Conservation (phyloP, 2,797 vertebrate genomes). For the Phalloptychus januarius region DNA sequence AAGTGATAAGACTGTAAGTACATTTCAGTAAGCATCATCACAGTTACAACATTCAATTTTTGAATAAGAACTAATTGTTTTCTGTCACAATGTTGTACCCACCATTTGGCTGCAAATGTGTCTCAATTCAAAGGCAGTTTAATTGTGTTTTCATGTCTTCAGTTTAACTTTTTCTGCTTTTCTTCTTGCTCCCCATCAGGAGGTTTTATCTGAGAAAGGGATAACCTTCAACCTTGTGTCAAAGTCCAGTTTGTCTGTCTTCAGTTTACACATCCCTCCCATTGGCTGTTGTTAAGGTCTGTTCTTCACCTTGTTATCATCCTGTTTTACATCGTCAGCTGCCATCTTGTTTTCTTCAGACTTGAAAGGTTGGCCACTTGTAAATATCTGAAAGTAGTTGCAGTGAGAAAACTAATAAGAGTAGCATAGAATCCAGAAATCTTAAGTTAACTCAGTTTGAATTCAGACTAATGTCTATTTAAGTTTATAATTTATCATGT, state of each 20-base stretch:
- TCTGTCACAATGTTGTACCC: background rate
- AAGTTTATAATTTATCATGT: background rate
- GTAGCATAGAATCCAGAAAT: background rate
- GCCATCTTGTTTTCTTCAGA: constrained; percentile 25
- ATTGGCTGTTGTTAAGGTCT: background rate
- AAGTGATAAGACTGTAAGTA: constrained; percentile 6
- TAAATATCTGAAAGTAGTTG: constrained; percentile 51
- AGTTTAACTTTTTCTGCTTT: background rate
- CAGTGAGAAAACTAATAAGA: constrained; percentile 1
- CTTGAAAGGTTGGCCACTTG: background rate
- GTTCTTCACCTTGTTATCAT: background rate
- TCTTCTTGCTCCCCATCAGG: background rate
- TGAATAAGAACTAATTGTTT: background rate
- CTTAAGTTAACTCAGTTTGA: background rate
- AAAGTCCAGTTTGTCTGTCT: background rate
- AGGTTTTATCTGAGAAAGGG: background rate
- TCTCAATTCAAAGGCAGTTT: background rate
- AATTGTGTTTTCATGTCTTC: background rate
- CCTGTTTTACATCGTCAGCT: background rate
- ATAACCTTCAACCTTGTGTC: background rate
- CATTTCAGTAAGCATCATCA: background rate
- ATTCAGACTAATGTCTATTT: background rate
- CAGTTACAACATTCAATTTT: background rate
- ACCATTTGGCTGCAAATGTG: background rate
- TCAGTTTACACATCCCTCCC: background rate